These are phyloP conservation scores for Halcyon smyrnensis DNA, from an alignment of 2,797 vertebrate species.

Conservation along the genomic window DNA sequence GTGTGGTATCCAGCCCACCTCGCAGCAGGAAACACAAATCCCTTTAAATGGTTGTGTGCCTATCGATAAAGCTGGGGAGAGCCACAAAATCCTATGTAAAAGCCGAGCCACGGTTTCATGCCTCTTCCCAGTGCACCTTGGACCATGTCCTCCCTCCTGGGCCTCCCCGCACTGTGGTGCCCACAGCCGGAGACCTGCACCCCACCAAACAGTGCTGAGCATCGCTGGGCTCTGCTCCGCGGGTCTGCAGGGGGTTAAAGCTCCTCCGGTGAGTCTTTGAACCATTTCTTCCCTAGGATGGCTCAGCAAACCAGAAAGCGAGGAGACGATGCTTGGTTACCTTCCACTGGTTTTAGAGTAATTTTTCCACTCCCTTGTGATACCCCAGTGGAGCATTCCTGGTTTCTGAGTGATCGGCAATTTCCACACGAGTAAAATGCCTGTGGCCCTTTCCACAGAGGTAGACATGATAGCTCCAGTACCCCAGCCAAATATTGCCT, in stretches of 20 bases:
- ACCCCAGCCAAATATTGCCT: neutral
- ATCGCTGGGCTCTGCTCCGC: neutral
- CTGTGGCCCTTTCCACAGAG: neutral
- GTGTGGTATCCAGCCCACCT: neutral
- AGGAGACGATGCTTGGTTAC: neutral
- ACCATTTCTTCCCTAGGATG: neutral
- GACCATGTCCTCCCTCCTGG: rapidly evolving
- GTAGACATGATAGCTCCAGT: neutral
- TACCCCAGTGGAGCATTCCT: neutral
- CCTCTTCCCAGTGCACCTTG: neutral
- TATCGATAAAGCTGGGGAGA: neutral
- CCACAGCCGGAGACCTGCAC: neutral
- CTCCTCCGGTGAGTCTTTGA: neutral
- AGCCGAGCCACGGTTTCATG: neutral
- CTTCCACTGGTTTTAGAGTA: neutral
- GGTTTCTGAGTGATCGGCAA: neutral
- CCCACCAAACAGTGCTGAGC: neutral
- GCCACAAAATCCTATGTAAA: neutral
- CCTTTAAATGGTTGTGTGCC: neutral
- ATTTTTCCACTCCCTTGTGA: neutral
- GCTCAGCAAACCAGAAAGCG: neutral
- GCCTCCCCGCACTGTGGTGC: rapidly evolving
- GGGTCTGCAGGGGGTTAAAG: neutral
- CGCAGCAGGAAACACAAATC: neutral
- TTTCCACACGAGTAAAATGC: neutral